Percentiles rank a stretch among this genome's conserved stretches.
Conservation (phyloP, 2,888 invertebrate species). For the Yponomeuta sedellus region DNA sequence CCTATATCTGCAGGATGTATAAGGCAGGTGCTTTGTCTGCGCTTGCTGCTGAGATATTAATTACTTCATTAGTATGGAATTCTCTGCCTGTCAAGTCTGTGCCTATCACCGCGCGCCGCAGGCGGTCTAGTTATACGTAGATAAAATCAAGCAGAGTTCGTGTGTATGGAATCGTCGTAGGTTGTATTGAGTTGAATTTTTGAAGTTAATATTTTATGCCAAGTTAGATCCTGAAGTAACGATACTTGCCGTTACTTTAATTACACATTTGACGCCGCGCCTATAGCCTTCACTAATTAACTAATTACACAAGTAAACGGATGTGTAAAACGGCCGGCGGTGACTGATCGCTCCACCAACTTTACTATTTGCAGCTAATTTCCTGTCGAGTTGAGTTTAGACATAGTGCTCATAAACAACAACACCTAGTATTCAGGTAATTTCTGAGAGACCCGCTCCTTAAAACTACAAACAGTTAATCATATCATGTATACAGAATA, state of each 20-base stretch:
- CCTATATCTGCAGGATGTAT: no score
- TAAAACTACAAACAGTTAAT: not conserved
- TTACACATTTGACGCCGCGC: constrained; percentile 61
- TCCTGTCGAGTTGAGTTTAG: constrained; percentile 49
- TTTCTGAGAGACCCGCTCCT: not conserved
- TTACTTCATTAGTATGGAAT: no score
- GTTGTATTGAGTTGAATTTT: not conserved
- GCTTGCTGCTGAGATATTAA: no score
- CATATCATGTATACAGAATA: not conserved
- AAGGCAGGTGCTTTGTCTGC: no score
- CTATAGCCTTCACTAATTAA: constrained; percentile 56
- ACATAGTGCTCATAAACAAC: constrained; percentile 5
- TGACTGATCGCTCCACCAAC: constrained; percentile 44
- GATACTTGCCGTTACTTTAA: constrained; percentile 66
- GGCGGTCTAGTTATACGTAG: no score
- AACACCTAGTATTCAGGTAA: not conserved
- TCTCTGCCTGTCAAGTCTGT: no score
- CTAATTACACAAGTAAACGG: constrained; percentile 65
- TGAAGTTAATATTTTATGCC: not conserved
- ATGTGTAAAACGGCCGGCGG: constrained; percentile 62
- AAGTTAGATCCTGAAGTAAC: constrained; percentile 31
- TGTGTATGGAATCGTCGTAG: not conserved
- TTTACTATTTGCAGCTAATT: constrained; percentile 57
- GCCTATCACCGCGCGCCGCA: no score
- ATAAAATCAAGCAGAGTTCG: no score